phyloP scores from a whole-genome alignment of 2,797 vertebrate genomes.

The Scyliorhinus canicula region DNA sequence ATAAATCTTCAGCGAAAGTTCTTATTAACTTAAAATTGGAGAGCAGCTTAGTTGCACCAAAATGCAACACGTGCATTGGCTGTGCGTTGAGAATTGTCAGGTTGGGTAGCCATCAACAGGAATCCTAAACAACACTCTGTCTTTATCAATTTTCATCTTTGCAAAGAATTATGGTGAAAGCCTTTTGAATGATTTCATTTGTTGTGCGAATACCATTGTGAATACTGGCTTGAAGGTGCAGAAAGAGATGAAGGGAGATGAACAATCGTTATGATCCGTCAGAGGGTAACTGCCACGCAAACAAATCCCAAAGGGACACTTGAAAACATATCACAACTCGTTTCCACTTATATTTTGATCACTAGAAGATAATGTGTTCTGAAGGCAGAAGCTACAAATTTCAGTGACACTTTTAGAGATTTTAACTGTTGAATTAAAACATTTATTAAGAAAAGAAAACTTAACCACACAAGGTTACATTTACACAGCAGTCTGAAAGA shows the following conservation, averaged over 20 bases:
- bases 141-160: not conserved
- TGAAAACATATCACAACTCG: too few species aligned
- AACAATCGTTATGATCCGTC: not conserved
- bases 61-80: not conserved
- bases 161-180: not conserved
- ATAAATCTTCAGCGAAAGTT: too few species aligned
- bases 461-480: too few species aligned
- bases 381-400: too few species aligned
- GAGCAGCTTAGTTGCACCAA: not conserved
- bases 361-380: too few species aligned
- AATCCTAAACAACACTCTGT: not conserved
- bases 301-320: too few species aligned
- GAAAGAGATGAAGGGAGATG: not conserved
- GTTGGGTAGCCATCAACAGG: not conserved
- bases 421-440: too few species aligned
- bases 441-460: too few species aligned
- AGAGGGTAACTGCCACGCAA: too few species aligned
- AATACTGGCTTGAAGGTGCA: not conserved
- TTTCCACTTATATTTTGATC: too few species aligned
- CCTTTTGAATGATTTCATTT: not conserved
- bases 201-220: not conserved
- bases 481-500: too few species aligned
- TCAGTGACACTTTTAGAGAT: too few species aligned
- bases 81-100: not conserved
- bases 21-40: not conserved